These are phyloP conservation scores for Forpus xanthops DNA, from an alignment of 2,797 vertebrate genomes.

Conservation along the genomic window DNA sequence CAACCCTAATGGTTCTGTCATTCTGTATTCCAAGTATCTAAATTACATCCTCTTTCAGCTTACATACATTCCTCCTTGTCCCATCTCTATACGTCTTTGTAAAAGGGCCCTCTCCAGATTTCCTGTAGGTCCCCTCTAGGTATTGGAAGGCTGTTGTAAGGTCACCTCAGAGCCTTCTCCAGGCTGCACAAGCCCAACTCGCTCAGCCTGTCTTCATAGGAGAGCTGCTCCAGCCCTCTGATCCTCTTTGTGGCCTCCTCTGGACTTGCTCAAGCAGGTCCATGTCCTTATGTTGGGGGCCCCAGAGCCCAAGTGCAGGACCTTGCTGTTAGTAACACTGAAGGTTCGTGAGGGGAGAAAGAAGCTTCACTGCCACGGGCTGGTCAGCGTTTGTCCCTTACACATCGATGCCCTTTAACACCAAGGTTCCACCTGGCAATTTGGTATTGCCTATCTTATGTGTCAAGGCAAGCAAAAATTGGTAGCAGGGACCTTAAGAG, in stretches of 20 bases:
- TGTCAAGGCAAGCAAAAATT: not conserved
- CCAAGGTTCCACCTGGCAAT: not conserved
- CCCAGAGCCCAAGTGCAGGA: not conserved
- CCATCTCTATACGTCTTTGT: not conserved
- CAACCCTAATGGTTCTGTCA: not conserved
- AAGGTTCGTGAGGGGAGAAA: not conserved
- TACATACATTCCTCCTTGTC: not conserved
- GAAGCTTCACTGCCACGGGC: not conserved
- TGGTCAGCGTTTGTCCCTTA: not conserved
- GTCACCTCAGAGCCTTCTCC: not conserved
- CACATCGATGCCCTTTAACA: not conserved
- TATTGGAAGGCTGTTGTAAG: not conserved
- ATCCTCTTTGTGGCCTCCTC: not conserved
- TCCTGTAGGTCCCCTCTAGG: not conserved
- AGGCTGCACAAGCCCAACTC: not conserved
- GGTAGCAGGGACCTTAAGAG: not conserved
- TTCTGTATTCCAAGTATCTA: not conserved
- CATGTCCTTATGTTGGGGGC: not conserved
- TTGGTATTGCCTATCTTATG: not conserved
- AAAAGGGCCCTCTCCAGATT: not conserved
- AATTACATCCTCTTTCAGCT: not conserved
- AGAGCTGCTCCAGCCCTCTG: not conserved
- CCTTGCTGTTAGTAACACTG: not conserved
- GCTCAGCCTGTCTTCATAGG: not conserved
- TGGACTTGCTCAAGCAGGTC: not conserved